Conservation (phyloP, 2,888 invertebrate species). For the Seira musarum region DNA sequence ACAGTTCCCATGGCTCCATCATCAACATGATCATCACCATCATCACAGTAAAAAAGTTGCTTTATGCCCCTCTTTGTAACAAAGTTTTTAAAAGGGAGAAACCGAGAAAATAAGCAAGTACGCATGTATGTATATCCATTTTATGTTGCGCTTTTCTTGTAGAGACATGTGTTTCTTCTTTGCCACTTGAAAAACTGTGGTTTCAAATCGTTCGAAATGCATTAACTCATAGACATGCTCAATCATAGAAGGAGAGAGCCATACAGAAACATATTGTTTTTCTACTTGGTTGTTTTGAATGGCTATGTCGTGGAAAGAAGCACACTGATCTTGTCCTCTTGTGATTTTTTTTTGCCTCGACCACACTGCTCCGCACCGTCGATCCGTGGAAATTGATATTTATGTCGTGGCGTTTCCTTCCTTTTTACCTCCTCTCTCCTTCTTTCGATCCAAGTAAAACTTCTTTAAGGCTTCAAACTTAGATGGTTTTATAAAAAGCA, state of each 20-base stretch:
- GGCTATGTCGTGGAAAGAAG: background rate
- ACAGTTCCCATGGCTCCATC: slow-evolving; percentile 60
- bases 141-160: slow-evolving; percentile 7
- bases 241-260: background rate
- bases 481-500: too few species aligned
- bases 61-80: slow-evolving; percentile 24
- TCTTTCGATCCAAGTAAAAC: background rate
- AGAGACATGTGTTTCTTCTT: slow-evolving; percentile 10
- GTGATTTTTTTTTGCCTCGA: background rate
- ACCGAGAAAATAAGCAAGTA: slow-evolving; percentile 26
- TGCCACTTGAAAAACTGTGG: slow-evolving; percentile 1
- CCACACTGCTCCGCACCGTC: slow-evolving; percentile 14
- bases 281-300: background rate
- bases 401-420: slow-evolving; percentile 38
- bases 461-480: background rate
- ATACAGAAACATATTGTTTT: slow-evolving; percentile 2
- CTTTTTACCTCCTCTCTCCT: slow-evolving; percentile 21
- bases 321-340: slow-evolving; percentile 28
- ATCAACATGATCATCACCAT: slow-evolving; percentile 37
- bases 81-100: slow-evolving; percentile 7
- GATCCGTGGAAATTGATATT: slow-evolving; percentile 58
- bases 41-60: background rate
- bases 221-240: background rate
- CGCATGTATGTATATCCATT: background rate
- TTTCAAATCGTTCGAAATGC: slow-evolving; percentile 2